These are phyloP conservation scores for Phylloscopus trochilus DNA, from an alignment of 2,113 vertebrate species.

Conservation along the genomic window DNA sequence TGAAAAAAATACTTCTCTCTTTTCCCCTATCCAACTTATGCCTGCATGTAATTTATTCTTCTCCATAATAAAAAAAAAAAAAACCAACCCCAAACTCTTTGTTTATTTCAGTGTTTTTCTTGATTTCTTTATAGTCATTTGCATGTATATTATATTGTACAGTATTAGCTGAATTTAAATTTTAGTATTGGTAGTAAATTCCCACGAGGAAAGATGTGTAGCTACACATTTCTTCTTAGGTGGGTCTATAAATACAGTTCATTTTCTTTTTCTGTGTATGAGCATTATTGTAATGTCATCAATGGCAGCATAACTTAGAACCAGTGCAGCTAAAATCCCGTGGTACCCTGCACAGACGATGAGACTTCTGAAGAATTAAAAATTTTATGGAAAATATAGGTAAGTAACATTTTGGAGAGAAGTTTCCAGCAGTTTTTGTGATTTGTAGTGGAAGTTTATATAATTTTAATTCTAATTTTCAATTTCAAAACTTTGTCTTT, in stretches of 20 bases:
- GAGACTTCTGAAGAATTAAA: background rate
- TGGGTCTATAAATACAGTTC: background rate
- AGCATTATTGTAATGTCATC: background rate
- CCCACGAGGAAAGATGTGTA: background rate
- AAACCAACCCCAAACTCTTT: background rate
- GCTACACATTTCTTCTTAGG: background rate
- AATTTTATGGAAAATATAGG: background rate
- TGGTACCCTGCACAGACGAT: background rate
- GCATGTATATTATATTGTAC: background rate
- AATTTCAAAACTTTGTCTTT: background rate
- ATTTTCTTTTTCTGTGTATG: background rate
- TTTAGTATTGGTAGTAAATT: background rate
- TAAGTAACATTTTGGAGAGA: background rate
- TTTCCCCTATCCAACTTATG: fast-evolving
- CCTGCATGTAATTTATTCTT: background rate
- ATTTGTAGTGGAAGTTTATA: background rate
- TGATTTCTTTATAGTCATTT: background rate
- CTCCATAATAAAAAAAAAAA: background rate
- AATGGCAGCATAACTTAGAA: background rate
- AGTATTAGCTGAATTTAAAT: background rate
- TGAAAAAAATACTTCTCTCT: background rate
- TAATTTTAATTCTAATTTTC: background rate
- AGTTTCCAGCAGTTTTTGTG: background rate
- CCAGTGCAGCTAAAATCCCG: background rate
- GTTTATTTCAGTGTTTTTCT: background rate